Percentiles rank a stretch among this genome's conserved stretches.
Conservation (phyloP, 2,888 invertebrate species). For the Drepanosiphum platanoidis region DNA sequence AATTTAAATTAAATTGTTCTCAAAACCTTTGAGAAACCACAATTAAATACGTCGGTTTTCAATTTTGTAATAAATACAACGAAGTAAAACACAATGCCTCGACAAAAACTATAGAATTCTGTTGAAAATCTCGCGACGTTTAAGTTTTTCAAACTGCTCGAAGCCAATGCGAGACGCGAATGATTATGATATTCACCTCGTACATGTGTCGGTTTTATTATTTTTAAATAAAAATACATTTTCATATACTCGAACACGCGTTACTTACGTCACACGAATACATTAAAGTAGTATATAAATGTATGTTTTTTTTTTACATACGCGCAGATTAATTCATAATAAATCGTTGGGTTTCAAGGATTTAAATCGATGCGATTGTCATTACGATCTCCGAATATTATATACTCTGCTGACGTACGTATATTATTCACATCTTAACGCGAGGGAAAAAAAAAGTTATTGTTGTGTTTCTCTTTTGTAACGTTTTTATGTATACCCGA, state of each 20-base stretch:
- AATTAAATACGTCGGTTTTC: slow-evolving; percentile 6
- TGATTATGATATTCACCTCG: slow-evolving; percentile 17
- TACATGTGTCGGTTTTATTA: background rate
- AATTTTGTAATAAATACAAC: background rate
- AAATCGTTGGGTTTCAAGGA: background rate
- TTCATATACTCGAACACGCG: background rate
- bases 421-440: background rate
- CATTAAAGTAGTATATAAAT: background rate
- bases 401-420: background rate
- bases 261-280: background rate
- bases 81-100: slow-evolving; percentile 22
- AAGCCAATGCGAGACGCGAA: slow-evolving; percentile 20
- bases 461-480: background rate
- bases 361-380: background rate
- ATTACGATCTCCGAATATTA: background rate
- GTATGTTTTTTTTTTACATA: background rate
- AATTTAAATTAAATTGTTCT: slow-evolving; percentile 18
- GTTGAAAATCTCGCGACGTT: slow-evolving; percentile 37
- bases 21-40: background rate
- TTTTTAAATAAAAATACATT: slow-evolving; percentile 17
- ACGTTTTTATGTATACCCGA: background rate
- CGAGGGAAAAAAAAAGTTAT: background rate
- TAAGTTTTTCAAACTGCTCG: slow-evolving; percentile 46
- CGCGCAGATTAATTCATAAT: background rate
- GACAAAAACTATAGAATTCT: slow-evolving; percentile 41